A percentile compares a stretch with the other conserved stretches of the same genome.
These are phyloP conservation scores for Drosophila takahashii DNA, from an alignment of 1,140 invertebrate genomes.

Conservation along the genomic window DNA sequence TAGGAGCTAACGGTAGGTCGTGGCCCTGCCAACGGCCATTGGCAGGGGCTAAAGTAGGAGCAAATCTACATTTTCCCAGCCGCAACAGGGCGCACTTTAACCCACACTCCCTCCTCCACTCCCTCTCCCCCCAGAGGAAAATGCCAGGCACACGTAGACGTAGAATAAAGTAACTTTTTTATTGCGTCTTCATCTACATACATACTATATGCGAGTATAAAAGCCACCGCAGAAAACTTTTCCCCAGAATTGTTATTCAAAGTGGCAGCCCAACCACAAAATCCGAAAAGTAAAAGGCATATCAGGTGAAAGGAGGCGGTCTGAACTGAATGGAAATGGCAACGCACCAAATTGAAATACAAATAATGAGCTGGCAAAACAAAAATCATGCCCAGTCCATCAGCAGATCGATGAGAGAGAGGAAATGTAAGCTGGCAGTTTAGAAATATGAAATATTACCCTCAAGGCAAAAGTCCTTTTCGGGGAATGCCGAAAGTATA, in stretches of 20 bases:
- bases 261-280: constrained; percentile 70
- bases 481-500: not conserved
- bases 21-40: constrained; percentile 35
- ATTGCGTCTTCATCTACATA: constrained; percentile 75
- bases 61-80: constrained; percentile 76
- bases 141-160: constrained; percentile 65
- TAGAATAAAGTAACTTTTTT: constrained; percentile 80
- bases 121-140: constrained; percentile 1
- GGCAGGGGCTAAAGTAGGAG: constrained; percentile 21
- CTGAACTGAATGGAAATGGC: constrained; percentile 33
- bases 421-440: constrained; percentile 73
- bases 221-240: constrained; percentile 68
- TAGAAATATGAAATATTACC: constrained; percentile 74
- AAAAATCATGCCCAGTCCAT: constrained; percentile 74
- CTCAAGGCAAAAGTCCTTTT: constrained; percentile 17
- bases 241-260: constrained; percentile 79
- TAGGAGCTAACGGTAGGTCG: constrained; percentile 3
- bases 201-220: constrained; percentile 50
- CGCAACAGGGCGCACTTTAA: constrained; percentile 76
- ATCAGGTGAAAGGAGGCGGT: constrained; percentile 23
- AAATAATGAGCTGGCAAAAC: constrained; percentile 80
- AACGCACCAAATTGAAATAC: constrained; percentile 72
- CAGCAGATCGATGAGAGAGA: constrained; percentile 62
- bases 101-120: constrained; percentile 28
- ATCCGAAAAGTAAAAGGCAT: constrained; percentile 72